Evolutionary conservation across 2,888 invertebrate species (phyloP).

Genomic region (Patella ulyssiponensis): DNA sequence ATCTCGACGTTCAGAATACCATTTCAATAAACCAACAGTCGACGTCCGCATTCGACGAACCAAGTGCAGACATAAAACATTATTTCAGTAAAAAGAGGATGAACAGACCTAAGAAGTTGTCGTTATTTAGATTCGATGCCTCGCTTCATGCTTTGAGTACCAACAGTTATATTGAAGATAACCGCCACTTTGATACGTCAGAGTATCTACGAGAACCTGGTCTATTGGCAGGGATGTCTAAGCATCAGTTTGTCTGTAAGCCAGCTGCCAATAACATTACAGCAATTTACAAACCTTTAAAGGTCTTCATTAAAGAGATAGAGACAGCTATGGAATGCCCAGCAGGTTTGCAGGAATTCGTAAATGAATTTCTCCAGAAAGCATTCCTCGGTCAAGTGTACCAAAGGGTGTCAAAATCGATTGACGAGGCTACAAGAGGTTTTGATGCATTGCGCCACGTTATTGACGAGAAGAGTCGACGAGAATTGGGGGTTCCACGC

Average conservation of each 20-base stretch:
- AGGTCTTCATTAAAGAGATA: constrained; percentile 87
- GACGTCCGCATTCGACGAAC: constrained; percentile 73
- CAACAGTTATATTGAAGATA: constrained; percentile 75
- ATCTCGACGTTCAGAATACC: constrained; percentile 88
- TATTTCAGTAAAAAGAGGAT: constrained; percentile 74
- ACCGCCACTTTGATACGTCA: constrained; percentile 74
- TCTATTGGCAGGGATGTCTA: constrained; percentile 45
- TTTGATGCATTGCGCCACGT: constrained; percentile 86
- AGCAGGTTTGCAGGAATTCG: constrained; percentile 83
- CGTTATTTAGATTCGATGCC: constrained; percentile 82
- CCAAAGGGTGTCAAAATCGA: constrained; percentile 77
- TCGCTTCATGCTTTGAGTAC: constrained; percentile 77
- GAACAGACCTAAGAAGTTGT: constrained; percentile 68
- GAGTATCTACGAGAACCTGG: constrained; percentile 42
- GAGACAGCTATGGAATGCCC: constrained; percentile 78
- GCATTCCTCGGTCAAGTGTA: constrained; percentile 85
- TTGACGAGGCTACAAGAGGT: constrained; percentile 82
- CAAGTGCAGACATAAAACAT: constrained; percentile 71
- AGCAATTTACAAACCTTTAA: constrained; percentile 86
- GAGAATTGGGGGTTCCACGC: constrained; percentile 77
- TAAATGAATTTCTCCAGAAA: constrained; percentile 89
- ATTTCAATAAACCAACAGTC: constrained; percentile 76
- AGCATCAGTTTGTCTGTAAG: constrained; percentile 81
- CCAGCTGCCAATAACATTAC: constrained; percentile 75
- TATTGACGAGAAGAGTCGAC: constrained; percentile 80